Evolutionary conservation across 2,888 invertebrate species (phyloP), one percentile per base, ranked within the genome.

Genomic region (Stictocephala bisonia): DNA sequence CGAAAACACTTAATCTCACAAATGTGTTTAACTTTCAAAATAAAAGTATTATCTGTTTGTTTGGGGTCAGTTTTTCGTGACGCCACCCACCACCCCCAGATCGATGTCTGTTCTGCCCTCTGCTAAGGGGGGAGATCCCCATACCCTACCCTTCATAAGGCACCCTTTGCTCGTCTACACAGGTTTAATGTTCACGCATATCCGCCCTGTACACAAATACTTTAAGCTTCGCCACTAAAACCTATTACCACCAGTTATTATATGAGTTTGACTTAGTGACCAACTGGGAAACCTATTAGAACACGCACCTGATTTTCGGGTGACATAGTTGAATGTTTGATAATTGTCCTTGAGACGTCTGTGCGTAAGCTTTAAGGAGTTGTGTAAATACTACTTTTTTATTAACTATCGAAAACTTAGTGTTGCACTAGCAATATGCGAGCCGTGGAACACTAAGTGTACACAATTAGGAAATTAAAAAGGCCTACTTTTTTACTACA

Each of bases 21-120:
- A 64, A 64, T 64, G 64, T 64, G 64, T 64, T 60, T 64, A 64
- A 64, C 64, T 64, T 64, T 44, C 64, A 64, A 64, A 64, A 64
- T 44, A 64, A 64, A 64, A 64, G 64, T 64, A 64, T 64, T 64
- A 64, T 64, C 64, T 64, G 64, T 64, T 64, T 64, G 64, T 44
- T 64, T 64, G 64, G 44, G 64, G 64, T 64, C 64, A 64, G 64
- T 60, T 60, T 60, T 60, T 60, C 60, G 60, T 60, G 60, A 20
- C 26, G 60, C 64, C 64, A 9, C 64, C 22, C 64, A 6, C 44
- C 64, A 26, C 64, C 64, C 64, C 2, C 26, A n/a, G 64, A 44
- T 64, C 64, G 64, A 64, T 64, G 64, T 1, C 44, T 41, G 64
- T 6, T n/a, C 60, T 2, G 3, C 40, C 22, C 56, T 18, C 27